Base-by-base conservation (phyloP, 2,797 vertebrate genomes). In the Coranthus polyacanthus region DNA sequence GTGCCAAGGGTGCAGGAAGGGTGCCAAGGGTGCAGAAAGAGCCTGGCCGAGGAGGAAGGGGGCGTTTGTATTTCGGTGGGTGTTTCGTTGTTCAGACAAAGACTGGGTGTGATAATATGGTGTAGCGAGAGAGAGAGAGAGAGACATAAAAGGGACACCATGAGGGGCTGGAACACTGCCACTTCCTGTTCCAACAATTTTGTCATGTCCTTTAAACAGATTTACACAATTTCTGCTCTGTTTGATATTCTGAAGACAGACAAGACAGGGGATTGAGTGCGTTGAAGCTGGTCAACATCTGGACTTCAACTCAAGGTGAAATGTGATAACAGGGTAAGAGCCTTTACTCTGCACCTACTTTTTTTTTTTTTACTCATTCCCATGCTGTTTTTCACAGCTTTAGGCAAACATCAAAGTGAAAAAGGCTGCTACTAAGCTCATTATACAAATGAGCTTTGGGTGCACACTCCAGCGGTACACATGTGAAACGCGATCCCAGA, bases 391-490 rank as follows among this genome's bases (percentile, higher is more conserved):
- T 63, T 39, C 8, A 51, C 29, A 78, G 78, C 54, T 75, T 72
- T 64, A 42, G 20, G 59, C 45, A 54, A 49, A 85, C 76, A 83
- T 88, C 82, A 90, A 90, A 85, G 82, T 32, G 5, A 32, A 16
- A 22, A 22, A 44, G 12, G 41, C 74, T 55, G 41, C 3, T 22
- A 38, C 63, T 69, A 69, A 86, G 83, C 85, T 84, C 74, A 81
- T 90, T 83, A 84, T 44, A 81, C 58, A 82, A 87, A 90, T 68
- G 60, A 82, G 74, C 77, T 79, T 51, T 47, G 67, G 69, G 66
- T 15, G 54, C 47, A 45, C 50, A 69, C 46, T 49, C 29, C 0
- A 72, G 61, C 42, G n/a, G 52, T 11, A 34, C 60, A 56, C 58
- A 64, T 44, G 36, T 57, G 45, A 74, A 50, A 70, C 68, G 68